Conservation (phyloP, 2,888 invertebrate genomes). For the Tetranychus piercei region DNA sequence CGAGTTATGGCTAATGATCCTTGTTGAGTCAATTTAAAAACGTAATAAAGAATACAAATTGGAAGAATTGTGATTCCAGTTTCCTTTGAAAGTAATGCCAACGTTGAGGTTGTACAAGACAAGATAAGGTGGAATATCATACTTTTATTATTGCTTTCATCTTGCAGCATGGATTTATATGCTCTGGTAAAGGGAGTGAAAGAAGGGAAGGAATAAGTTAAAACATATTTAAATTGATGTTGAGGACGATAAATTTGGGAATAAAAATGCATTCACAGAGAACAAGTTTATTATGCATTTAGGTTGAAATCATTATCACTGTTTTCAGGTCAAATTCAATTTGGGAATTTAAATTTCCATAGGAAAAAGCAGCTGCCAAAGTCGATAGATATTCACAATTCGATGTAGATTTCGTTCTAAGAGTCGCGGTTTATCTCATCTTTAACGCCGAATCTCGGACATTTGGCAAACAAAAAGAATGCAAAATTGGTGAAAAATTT, state of each 20-base stretch:
- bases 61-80: slow-evolving; percentile 35
- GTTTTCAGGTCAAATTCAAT: too few relatives aligned
- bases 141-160: not conserved
- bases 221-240: not conserved
- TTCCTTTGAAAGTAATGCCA: slow-evolving; percentile 34
- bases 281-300: not conserved
- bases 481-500: too few relatives aligned
- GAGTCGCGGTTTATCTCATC: too few relatives aligned
- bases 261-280: not conserved
- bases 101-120: slow-evolving; percentile 27
- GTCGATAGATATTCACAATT: too few relatives aligned
- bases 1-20: not conserved
- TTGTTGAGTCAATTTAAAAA: not conserved
- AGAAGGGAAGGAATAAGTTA: not conserved
- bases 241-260: not conserved
- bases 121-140: slow-evolving; percentile 11
- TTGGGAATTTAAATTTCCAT: too few relatives aligned
- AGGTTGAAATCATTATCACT: too few relatives aligned
- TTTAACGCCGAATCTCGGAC: too few relatives aligned
- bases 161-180: not conserved
- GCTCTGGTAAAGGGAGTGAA: not conserved
- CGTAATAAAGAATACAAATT: slow-evolving; percentile 27
- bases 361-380: too few relatives aligned
- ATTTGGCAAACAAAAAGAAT: too few relatives aligned
- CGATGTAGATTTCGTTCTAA: too few relatives aligned